A percentile compares a stretch with the other conserved stretches of the same genome.
Evolutionary conservation across 2,113 vertebrate species (phyloP).

Genomic region (Thalassarche chlororhynchos): DNA sequence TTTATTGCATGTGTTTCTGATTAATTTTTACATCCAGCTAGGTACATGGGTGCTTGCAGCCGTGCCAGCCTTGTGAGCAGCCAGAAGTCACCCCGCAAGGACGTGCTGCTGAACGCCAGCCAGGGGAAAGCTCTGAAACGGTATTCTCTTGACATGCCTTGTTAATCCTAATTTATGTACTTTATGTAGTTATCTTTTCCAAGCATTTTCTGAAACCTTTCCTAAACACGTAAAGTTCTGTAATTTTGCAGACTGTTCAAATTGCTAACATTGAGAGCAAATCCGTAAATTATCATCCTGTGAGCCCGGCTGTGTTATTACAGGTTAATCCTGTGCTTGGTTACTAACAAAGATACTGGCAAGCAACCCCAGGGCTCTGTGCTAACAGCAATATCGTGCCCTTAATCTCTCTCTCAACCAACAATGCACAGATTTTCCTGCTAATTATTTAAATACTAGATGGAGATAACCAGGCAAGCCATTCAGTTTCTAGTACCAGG

Average conservation of each 20-base stretch:
- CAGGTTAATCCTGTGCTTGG: neutral
- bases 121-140: neutral
- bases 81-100: neutral
- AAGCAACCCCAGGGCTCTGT: neutral
- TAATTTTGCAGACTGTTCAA: neutral
- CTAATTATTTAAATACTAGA: neutral
- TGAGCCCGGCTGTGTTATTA: neutral
- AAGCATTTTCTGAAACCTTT: neutral
- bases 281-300: neutral
- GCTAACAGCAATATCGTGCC: rapidly evolving
- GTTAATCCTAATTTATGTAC: neutral
- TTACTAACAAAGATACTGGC: neutral
- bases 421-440: neutral
- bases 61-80: rapidly evolving
- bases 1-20: neutral
- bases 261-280: neutral
- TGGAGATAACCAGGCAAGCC: neutral
- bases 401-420: neutral
- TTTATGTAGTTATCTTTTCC: rapidly evolving
- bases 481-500: rapidly evolving
- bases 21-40: rapidly evolving
- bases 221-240: neutral
- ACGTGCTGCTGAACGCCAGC: neutral
- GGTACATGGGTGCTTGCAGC: neutral
- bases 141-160: rapidly evolving